Conservation (phyloP, 2,797 vertebrate genomes). For the Rhodeus uyekii region DNA sequence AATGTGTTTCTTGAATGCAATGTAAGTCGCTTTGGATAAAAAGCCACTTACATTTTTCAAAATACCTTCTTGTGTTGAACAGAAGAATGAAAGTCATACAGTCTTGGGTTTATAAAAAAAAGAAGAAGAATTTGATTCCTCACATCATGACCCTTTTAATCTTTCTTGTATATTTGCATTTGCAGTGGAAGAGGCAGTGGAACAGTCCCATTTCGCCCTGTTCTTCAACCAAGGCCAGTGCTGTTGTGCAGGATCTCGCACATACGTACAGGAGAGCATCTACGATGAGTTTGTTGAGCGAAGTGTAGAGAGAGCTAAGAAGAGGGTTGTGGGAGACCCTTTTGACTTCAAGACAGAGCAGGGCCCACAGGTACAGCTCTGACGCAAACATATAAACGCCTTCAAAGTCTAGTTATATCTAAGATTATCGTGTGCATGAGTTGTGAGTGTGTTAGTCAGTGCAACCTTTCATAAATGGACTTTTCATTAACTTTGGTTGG, state of each 20-base stretch:
- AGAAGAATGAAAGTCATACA: not conserved
- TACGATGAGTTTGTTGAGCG: constrained; percentile 91
- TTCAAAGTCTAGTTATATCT: no score
- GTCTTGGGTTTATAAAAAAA: not conserved
- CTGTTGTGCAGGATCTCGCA: constrained; percentile 91
- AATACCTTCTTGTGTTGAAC: not conserved
- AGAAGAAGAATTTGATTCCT: not conserved
- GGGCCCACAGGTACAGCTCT: constrained; percentile 86
- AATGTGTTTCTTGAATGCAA: no score
- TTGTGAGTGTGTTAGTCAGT: no score
- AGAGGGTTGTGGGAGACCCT: constrained; percentile 89
- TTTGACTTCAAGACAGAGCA: constrained; percentile 91
- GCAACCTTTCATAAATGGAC: no score
- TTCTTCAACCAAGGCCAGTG: constrained; percentile 99
- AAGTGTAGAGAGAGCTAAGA: constrained; percentile 84
- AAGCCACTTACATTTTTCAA: no score
- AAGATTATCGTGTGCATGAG: no score
- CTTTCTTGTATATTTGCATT: not conserved
- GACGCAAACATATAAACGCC: not conserved
- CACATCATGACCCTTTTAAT: not conserved
- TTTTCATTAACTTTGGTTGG: no score
- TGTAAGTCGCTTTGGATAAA: no score
- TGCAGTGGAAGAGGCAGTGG: constrained; percentile 91
- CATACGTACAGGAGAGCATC: constrained; percentile 88
- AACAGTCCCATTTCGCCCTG: constrained; percentile 91